Evolutionary conservation across 2,113 vertebrate genomes (phyloP), one percentile per base, ranked within the genome.

Genomic region (Ceyx cyanopectus): DNA sequence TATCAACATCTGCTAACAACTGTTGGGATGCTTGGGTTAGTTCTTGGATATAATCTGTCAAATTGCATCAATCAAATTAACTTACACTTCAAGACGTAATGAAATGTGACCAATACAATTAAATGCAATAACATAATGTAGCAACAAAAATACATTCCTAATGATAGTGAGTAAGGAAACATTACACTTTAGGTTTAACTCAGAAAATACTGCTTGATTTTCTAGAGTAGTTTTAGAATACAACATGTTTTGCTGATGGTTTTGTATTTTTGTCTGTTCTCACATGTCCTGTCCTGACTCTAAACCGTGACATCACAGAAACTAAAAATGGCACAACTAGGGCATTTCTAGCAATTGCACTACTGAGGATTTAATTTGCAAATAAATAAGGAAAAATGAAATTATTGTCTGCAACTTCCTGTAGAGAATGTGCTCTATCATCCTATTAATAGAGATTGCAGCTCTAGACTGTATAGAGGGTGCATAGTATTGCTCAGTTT

Each of bases 71-170:
- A 92, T 95, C 67, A 45, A 66, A 72, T 80, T 73, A 95, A 61
- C 12, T 86, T 94, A 58, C 24, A 37, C 81, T 66, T 95, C 81
- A 94, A 95, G 87, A 96, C n/a, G 51, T 81, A 96, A 95, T 41
- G 74, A 45, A 77, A 94, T 65, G 70, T 92, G 93, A 91, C 87
- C 80, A 87, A 90, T 23, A 67, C 46, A 82, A 96, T 95, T 90
- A 95, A 95, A 95, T 48, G 73, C 48, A 87, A 76, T 85, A 93
- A 92, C 12, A 54, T 8, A 77, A 60, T 40, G 73, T 43, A 90
- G 43, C n/a, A 92, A 16, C 26, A 78, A 86, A 83, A 68, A 60
- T 26, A 20, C 12, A 30, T 89, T 92, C 60, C 68, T 93, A 48
- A 68, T 40, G 26, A 77, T 40, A 90, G 24, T 26, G 3, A 21